Evolutionary conservation across 2,888 invertebrate species (phyloP), one percentile per base, ranked within the genome.

Genomic region (Ochropacha duplaris): DNA sequence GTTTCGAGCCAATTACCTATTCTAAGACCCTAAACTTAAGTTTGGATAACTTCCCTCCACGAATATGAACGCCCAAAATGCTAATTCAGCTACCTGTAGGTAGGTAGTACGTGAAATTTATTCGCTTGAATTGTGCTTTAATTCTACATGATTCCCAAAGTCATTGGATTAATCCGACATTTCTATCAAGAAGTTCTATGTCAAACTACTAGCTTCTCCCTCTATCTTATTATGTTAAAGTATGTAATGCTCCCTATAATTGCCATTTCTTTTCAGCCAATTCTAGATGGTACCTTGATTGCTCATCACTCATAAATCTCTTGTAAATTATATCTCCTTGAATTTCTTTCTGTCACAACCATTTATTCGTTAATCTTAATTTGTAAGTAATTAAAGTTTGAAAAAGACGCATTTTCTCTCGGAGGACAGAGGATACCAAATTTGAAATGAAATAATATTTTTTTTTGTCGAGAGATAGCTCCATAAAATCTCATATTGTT

Each of bases 401-500:
- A 57, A 62, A 60, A 61, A 3, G 39, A n/a, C 1, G 59, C 14
- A 50, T n/a, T 22, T n/a, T 6, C 11, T n/a, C 19, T 51, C 28
- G 14, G 28, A 51, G 16, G 11, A 51, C 16, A 51, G 16, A n/a
- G 22, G 16, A 8, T 16, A 51, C 19, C 8, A 51, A 28, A 54
- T 54, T 49, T 19, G 54, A 52, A 56, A 54, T 28, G 39, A 71
- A 65, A 71, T 69, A 69, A 69, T 57, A 36, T 64, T 61, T 58
- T 64, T 61, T 50, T 57, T 59, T 68, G 60, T 65, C 62, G 57
- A 64, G 64, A 63, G 50, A 64, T 60, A 56, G 62, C 64, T 68
- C 64, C 61, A 72, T 70, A 72, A 70, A 72, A 75, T 66, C 56
- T 55, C 54, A 66, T 67, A 69, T 69, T 72, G 64, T 68, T 66